Evolutionary conservation across 2,797 vertebrate genomes (phyloP).

Genomic region (Dipus sagitta): DNA sequence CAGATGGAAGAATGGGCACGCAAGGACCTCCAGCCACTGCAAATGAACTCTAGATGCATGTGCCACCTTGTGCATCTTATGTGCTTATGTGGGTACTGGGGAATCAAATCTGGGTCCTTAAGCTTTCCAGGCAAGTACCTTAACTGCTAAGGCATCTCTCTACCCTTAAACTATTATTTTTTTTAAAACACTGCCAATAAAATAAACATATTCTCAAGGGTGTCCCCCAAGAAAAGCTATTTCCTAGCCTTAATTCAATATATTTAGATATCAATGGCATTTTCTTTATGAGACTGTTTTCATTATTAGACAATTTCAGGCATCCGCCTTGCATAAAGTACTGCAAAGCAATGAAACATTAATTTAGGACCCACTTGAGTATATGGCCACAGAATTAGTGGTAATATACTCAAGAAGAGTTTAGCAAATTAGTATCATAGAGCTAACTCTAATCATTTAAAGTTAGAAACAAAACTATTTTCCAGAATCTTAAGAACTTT

Average conservation of each 20-base stretch:
- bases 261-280: conserved; percentile 8
- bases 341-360: conserved; percentile 7
- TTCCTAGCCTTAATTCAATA: neutral
- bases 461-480: conserved; percentile 58
- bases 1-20: too few species aligned
- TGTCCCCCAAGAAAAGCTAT: neutral
- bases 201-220: conserved; percentile 17
- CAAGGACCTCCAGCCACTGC: too few species aligned
- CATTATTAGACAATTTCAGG: conserved; percentile 1
- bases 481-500: conserved; percentile 58
- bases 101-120: too few species aligned
- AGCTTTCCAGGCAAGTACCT: too few species aligned
- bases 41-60: too few species aligned
- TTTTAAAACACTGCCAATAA: conserved; percentile 30
- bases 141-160: too few species aligned
- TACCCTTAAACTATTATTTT: neutral
- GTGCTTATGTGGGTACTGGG: too few species aligned
- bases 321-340: neutral
- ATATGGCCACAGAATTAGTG: neutral
- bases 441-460: conserved; percentile 53
- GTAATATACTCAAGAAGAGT: neutral
- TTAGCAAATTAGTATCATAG: conserved; percentile 54
- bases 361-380: neutral
- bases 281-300: neutral
- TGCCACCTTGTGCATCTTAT: too few species aligned